A percentile compares a stretch with the other conserved stretches of the same genome.
These are phyloP conservation scores for Cottoperca gobio DNA, from an alignment of 2,797 vertebrate species.

Conservation along the genomic window DNA sequence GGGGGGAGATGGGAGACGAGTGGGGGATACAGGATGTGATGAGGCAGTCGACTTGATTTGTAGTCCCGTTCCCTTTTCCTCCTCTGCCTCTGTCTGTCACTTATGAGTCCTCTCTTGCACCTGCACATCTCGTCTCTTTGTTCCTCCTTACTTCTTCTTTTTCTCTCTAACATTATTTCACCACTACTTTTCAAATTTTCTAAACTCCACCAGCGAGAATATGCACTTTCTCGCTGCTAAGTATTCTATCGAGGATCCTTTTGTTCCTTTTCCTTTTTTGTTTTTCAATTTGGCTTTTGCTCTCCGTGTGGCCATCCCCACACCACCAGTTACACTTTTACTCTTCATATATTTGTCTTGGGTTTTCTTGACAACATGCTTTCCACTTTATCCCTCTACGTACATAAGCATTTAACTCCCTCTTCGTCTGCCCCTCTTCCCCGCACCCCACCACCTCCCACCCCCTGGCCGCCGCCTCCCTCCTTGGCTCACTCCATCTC, in stretches of 20 bases:
- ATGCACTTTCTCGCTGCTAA: slow-evolving; percentile 4
- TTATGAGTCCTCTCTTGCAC: slow-evolving; percentile 48
- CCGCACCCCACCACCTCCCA: not conserved
- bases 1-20: slow-evolving; percentile 64
- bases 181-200: slow-evolving; percentile 20
- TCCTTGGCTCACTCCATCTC: slow-evolving; percentile 77
- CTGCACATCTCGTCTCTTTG: slow-evolving; percentile 18
- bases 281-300: slow-evolving; percentile 21
- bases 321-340: slow-evolving; percentile 36
- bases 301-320: not conserved
- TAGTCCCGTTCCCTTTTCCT: slow-evolving; percentile 74
- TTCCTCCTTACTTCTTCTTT: slow-evolving; percentile 14
- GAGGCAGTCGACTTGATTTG: slow-evolving; percentile 83
- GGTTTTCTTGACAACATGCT: slow-evolving; percentile 39
- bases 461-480: slow-evolving; percentile 48
- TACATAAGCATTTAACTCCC: slow-evolving; percentile 71
- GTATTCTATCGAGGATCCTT: slow-evolving; percentile 31
- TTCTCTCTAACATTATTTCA: slow-evolving; percentile 11
- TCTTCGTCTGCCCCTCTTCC: slow-evolving; percentile 59
- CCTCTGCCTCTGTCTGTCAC: slow-evolving; percentile 67
- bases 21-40: slow-evolving; percentile 79
- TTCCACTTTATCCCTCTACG: slow-evolving; percentile 51
- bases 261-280: slow-evolving; percentile 33
- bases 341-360: slow-evolving; percentile 44
- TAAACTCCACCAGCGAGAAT: slow-evolving; percentile 48